phyloP scores from a whole-genome alignment of 2,888 invertebrate species.

The Leucophenga montana region DNA sequence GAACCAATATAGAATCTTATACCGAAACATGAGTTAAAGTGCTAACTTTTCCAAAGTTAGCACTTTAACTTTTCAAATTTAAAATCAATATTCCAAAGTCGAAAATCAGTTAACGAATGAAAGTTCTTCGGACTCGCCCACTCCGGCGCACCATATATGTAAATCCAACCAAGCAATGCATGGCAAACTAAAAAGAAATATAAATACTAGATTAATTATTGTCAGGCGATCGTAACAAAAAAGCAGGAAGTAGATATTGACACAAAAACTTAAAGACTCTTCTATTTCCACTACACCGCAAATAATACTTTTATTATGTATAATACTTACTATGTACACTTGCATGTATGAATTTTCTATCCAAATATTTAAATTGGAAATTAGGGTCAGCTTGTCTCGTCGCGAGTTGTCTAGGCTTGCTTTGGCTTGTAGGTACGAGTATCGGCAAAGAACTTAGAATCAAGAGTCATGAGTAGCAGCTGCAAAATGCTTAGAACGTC shows the following conservation, averaged over 20 bases:
- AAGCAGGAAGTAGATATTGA: conserved; percentile 49
- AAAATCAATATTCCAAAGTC: conserved; percentile 26
- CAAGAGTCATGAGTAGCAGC: not conserved
- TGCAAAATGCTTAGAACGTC: not conserved
- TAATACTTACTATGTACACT: not conserved
- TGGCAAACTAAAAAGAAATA: not conserved
- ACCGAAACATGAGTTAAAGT: no score
- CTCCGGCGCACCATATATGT: not conserved
- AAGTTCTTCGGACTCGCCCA: not conserved
- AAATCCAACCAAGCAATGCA: not conserved
- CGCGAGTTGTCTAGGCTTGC: conserved; percentile 39
- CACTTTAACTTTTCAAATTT: not conserved
- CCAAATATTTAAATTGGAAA: conserved; percentile 56
- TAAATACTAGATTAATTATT: not conserved
- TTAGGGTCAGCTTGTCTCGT: conserved; percentile 50
- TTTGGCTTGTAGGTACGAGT: conserved; percentile 44
- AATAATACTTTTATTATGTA: not conserved
- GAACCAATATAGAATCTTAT: no score
- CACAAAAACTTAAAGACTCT: conserved; percentile 44
- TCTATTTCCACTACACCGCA: no score
- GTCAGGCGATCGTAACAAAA: not conserved
- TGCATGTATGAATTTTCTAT: conserved; percentile 38
- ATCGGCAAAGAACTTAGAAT: conserved; percentile 18
- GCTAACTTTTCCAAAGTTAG: no score
- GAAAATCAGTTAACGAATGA: conserved; percentile 29